Evolutionary conservation across 2,888 invertebrate species (phyloP).

Genomic region (Adineta ricciae): DNA sequence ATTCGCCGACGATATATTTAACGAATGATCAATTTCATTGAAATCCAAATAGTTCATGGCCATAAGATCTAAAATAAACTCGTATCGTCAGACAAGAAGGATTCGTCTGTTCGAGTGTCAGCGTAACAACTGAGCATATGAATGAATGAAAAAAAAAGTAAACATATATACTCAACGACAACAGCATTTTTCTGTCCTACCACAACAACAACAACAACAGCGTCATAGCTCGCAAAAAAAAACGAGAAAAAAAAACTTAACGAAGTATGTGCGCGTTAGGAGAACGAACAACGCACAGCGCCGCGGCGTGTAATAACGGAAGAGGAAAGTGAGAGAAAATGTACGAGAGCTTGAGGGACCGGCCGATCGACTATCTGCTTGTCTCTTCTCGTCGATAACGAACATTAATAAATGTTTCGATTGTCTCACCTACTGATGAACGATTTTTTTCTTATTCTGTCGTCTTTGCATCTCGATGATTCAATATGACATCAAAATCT

Average conservation of each 20-base stretch:
- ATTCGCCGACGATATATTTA: not conserved
- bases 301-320: constrained; percentile 1
- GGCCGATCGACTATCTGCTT: constrained; percentile 2
- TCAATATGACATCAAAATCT: not conserved
- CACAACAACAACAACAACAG: not conserved
- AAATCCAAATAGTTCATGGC: not conserved
- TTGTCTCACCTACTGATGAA: constrained; percentile 6
- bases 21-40: not conserved
- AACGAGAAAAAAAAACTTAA: not conserved
- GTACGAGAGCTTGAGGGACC: constrained; percentile 9
- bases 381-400: constrained; percentile 8
- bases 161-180: not conserved
- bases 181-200: not conserved
- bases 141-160: not conserved
- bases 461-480: not conserved
- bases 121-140: too few species aligned
- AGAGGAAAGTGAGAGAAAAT: constrained; percentile 9
- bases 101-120: not conserved
- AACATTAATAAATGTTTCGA: not conserved
- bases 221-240: not conserved
- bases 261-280: not conserved
- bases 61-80: not conserved
- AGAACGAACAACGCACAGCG: not conserved
- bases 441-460: not conserved
- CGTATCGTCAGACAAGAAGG: too few species aligned